A percentile compares a stretch with the other conserved stretches of the same genome.
Conservation (phyloP, 2,888 invertebrate genomes). For the Hecatera dysodea region DNA sequence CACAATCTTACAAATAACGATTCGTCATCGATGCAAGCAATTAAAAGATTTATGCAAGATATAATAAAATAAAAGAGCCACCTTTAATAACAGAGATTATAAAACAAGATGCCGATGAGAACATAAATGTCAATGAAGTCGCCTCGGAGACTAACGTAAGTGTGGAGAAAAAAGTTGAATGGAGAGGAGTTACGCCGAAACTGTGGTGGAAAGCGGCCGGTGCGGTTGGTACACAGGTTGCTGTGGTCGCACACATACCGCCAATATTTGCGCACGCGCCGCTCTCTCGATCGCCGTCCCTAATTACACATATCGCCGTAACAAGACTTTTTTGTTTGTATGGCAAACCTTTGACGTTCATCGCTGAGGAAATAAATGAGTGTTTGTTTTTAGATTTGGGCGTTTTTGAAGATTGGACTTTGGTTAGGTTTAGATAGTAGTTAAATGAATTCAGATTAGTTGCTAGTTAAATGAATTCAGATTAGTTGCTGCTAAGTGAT, state of each 20-base stretch:
- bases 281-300: constrained; percentile 56
- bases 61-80: constrained; percentile 33
- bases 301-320: constrained; percentile 46
- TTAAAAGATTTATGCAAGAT: constrained; percentile 40
- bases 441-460: not conserved
- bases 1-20: constrained; percentile 27
- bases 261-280: constrained; percentile 60
- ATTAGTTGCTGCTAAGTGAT: not conserved
- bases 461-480: not conserved
- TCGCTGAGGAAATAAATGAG: constrained; percentile 1
- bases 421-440: not conserved
- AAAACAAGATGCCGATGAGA: constrained; percentile 52
- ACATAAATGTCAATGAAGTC: constrained; percentile 60
- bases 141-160: constrained; percentile 47
- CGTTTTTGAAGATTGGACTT: not conserved
- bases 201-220: constrained; percentile 66
- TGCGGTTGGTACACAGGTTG: constrained; percentile 50
- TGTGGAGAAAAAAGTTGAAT: constrained; percentile 67
- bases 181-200: constrained; percentile 66
- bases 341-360: constrained; percentile 21
- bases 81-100: constrained; percentile 34
- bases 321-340: constrained; percentile 49
- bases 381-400: not conserved
- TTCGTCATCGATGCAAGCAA: constrained; percentile 45
- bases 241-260: constrained; percentile 37